Evolutionary conservation across 2,113 vertebrate genomes (phyloP).

Genomic region (Osmerus eperlanus): DNA sequence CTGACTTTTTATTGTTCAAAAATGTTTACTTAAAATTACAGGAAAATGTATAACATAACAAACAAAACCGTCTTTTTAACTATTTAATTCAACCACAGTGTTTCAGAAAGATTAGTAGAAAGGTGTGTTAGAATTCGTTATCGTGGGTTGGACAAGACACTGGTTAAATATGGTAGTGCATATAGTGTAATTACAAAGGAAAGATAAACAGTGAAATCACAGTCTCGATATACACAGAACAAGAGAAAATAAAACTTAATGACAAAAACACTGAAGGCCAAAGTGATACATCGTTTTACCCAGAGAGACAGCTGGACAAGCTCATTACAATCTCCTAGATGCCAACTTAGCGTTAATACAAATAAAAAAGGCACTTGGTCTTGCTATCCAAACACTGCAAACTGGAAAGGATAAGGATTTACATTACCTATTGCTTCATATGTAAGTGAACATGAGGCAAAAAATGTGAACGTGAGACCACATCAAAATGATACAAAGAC

Average conservation of each 20-base stretch:
- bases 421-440: conserved; percentile 38
- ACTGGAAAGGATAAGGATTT: conserved; percentile 14
- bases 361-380: conserved; percentile 68
- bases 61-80: conserved; percentile 13
- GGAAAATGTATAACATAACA: conserved; percentile 5
- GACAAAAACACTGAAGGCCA: background rate
- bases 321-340: background rate
- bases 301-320: no score
- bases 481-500: conserved; percentile 36
- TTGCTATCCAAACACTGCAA: conserved; percentile 43
- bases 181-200: conserved; percentile 5
- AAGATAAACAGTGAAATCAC: conserved; percentile 11
- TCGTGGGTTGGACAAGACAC: conserved; percentile 29
- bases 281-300: background rate
- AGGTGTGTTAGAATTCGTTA: conserved; percentile 26
- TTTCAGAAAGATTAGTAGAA: conserved; percentile 39
- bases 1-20: conserved; percentile 17
- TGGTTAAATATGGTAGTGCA: conserved; percentile 20
- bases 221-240: conserved; percentile 7
- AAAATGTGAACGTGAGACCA: conserved; percentile 40
- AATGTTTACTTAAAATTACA: conserved; percentile 9
- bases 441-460: conserved; percentile 43
- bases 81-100: conserved; percentile 28
- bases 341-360: conserved; percentile 31
- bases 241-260: background rate